These are phyloP conservation scores for Creontiades dilutus DNA, from an alignment of 2,888 invertebrate genomes.

Conservation along the genomic window DNA sequence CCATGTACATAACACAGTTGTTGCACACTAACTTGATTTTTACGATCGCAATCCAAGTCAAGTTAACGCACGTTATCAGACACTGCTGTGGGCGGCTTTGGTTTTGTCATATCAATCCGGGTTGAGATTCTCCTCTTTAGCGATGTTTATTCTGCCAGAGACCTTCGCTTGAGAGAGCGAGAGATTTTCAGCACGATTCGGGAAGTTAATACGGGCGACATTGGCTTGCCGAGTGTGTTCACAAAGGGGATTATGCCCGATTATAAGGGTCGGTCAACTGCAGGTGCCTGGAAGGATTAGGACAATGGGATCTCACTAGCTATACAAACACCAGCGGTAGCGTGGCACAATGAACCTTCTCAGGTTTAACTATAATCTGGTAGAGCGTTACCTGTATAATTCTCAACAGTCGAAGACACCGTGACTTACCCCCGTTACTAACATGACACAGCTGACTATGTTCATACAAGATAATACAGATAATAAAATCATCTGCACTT, in stretches of 20 bases:
- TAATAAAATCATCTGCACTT: too few species aligned
- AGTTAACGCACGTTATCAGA: too few species aligned
- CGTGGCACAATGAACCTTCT: conserved; percentile 4
- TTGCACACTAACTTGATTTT: too few species aligned
- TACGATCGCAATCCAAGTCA: too few species aligned
- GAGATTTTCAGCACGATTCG: conserved; percentile 41
- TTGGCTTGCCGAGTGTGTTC: conserved; percentile 1
- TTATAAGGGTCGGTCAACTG: conserved; percentile 63
- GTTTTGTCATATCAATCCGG: too few species aligned
- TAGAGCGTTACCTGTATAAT: background rate
- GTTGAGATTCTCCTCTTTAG: background rate
- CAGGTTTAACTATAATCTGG: background rate
- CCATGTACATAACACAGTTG: too few species aligned
- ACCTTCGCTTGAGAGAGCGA: background rate
- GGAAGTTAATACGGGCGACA: conserved; percentile 48
- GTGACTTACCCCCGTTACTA: too few species aligned
- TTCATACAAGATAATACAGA: too few species aligned
- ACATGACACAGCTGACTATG: too few species aligned
- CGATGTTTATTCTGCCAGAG: conserved; percentile 4
- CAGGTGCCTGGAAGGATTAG: conserved; percentile 55
- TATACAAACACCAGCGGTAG: background rate
- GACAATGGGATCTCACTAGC: conserved; percentile 17
- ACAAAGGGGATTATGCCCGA: conserved; percentile 59
- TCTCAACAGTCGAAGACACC: too few species aligned
- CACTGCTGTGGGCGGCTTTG: too few species aligned